These are phyloP conservation scores for Premnoplex brunnescens DNA, from an alignment of 2,797 vertebrate genomes.

Conservation along the genomic window DNA sequence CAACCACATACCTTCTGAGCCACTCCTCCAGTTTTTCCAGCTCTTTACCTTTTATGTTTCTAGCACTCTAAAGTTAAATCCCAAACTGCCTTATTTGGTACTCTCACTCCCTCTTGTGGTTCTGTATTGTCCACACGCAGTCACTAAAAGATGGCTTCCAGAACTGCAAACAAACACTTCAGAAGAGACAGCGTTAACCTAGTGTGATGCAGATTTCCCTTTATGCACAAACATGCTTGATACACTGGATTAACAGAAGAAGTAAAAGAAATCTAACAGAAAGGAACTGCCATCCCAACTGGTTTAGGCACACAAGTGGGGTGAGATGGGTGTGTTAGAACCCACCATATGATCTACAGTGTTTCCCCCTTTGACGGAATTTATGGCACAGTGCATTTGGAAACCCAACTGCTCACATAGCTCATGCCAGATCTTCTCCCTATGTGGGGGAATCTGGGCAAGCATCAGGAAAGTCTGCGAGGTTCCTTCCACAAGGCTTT, in stretches of 20 bases:
- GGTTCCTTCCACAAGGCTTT: background rate
- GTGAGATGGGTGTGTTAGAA: background rate
- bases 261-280: background rate
- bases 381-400: background rate
- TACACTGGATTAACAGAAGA: background rate
- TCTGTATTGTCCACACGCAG: rapidly evolving
- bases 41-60: background rate
- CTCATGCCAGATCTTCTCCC: background rate
- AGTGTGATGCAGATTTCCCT: background rate
- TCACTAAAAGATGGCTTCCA: background rate
- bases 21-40: background rate
- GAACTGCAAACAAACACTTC: background rate
- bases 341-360: rapidly evolving
- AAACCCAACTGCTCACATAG: background rate
- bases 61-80: background rate
- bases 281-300: background rate
- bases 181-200: too few relatives aligned
- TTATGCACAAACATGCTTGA: background rate
- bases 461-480: background rate
- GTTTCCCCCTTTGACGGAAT: background rate
- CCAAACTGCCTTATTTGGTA: background rate
- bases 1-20: background rate
- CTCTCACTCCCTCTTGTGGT: constrained; percentile 71
- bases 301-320: background rate
- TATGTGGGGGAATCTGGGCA: background rate